A percentile compares a stretch with the other conserved stretches of the same genome.
phyloP scores from a whole-genome alignment of 2,113 vertebrate species.

The Meriones unguiculatus region DNA sequence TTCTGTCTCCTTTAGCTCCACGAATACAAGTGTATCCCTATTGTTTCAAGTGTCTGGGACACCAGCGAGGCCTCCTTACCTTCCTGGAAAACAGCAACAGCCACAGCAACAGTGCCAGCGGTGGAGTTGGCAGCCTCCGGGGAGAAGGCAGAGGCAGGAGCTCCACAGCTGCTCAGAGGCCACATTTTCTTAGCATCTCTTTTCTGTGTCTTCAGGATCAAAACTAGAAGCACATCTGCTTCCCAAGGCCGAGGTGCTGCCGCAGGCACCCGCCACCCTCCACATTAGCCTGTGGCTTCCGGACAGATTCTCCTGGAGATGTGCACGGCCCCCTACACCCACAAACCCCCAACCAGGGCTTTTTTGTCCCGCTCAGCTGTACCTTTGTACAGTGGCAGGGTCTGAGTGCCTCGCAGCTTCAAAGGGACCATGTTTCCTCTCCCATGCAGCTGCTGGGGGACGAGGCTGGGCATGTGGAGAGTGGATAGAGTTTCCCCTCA shows the following conservation, averaged over 20 bases:
- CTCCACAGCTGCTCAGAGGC: not conserved
- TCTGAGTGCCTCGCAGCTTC: not conserved
- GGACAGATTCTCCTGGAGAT: not conserved
- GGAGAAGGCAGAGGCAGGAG: not conserved
- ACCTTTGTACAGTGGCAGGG: not conserved
- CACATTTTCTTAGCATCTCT: not conserved
- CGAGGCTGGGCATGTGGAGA: not conserved
- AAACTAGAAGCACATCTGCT: not conserved
- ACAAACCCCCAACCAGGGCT: not conserved
- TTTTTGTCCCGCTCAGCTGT: not conserved
- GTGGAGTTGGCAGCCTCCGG: not conserved
- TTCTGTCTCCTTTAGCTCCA: not conserved
- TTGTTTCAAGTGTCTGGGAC: not conserved
- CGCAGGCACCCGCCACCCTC: fast-evolving
- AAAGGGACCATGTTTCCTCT: not conserved
- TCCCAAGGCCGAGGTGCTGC: not conserved
- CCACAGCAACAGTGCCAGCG: not conserved
- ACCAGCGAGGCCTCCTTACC: not conserved
- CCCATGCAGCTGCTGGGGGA: not conserved
- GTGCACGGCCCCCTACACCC: not conserved
- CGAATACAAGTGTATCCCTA: not conserved
- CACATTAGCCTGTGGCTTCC: fast-evolving
- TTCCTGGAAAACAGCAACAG: not conserved
- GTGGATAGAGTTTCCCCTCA: not conserved
- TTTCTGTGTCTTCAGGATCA: not conserved